Evolutionary conservation across 2,113 vertebrate species (phyloP).

Genomic region (Urocynchramus pylzowi): DNA sequence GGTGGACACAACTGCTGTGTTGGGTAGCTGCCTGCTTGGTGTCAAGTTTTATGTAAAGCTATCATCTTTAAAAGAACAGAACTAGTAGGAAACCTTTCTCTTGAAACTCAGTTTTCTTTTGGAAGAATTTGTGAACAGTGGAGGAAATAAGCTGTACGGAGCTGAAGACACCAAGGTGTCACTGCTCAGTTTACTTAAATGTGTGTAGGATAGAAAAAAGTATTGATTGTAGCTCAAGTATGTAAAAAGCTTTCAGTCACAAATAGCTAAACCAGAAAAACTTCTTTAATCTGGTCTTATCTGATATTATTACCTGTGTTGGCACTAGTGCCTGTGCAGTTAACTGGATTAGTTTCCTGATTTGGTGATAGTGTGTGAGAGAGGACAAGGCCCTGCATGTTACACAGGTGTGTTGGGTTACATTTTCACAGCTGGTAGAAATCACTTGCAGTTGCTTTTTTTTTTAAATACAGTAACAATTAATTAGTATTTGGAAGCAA

Average conservation of each 20-base stretch:
- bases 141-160: not conserved
- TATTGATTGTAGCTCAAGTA: not conserved
- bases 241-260: not conserved
- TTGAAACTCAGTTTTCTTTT: not conserved
- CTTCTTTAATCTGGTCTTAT: constrained; percentile 7
- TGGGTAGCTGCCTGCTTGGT: not conserved
- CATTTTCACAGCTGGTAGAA: not conserved
- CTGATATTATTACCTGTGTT: not conserved
- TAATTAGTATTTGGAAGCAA: not conserved
- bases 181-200: not conserved
- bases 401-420: not conserved
- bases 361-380: not conserved
- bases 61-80: not conserved
- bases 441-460: not conserved
- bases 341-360: constrained; percentile 20
- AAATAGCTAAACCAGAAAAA: constrained; percentile 10
- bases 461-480: not conserved
- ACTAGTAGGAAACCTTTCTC: not conserved
- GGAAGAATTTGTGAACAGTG: not conserved
- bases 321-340: not conserved
- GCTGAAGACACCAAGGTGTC: not conserved
- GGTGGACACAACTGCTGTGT: not conserved
- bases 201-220: not conserved
- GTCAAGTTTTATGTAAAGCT: not conserved
- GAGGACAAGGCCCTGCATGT: not conserved